Base-by-base conservation (phyloP, 2,797 vertebrate genomes). In the Crypturellus tataupa region DNA sequence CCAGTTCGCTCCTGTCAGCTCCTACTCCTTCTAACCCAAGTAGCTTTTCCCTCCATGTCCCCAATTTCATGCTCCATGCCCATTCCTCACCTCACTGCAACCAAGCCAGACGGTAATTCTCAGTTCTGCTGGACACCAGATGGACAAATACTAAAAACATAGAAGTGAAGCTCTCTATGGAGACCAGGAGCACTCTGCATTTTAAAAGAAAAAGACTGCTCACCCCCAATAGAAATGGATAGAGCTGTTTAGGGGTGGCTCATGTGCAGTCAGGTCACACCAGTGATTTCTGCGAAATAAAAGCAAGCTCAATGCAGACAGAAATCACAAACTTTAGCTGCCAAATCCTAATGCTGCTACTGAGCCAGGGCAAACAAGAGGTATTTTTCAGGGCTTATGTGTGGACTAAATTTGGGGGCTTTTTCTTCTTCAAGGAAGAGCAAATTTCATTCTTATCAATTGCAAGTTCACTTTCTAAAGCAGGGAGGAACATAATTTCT, bases 181-280 rank as follows among this genome's bases (percentile, higher is more conserved):
- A 94, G 31, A 80, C 3, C 37, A 77, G 93, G 44, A 95, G 44
- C 7, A 53, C n/a, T 37, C 56, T 44, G 25, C 24, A 17, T 33
- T 33, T 2, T n/a, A 17, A 24, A 69, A 88, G 44, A 92, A 67
- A 95, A 42, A n/a, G 35, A 55, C 11, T 35, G 19, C 17, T 89
- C 35, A 64, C 27, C 15, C 78, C 75, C 72, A 18, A 46, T 21
- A 46, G 24, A 25, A 39, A 60, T 12, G 7, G 27, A 59, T 81
- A 65, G 11, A 49, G 83, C 46, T 89, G 39, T 92, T 94, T 84
- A 72, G 18, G 8, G 60, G 60, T 59, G 53, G 68, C 68, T 81
- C 91, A 94, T 90, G 73, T 73, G 67, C 83, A 96, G 83, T 94
- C 87, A 91, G 89, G 85, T 91, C 94, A 93, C 77, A 92, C 37